A percentile compares a stretch with the other conserved stretches of the same genome.
Conservation (phyloP, 2,113 vertebrate species). For the Recurvirostra avosetta region DNA sequence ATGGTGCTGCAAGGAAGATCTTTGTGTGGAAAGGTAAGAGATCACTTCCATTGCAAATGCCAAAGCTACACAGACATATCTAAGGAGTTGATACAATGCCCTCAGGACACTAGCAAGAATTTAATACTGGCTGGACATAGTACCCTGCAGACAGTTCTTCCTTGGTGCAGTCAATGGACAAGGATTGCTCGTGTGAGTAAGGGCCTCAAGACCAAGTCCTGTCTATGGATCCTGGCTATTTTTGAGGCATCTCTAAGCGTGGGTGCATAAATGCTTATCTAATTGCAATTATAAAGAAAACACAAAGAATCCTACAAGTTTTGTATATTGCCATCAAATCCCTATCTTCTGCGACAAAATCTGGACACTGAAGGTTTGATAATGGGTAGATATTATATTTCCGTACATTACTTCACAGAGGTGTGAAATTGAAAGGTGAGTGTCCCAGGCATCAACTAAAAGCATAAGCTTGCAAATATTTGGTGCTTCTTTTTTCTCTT, state of each 20-base stretch:
- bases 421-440: neutral
- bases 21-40: slow-evolving; percentile 92
- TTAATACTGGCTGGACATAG: neutral
- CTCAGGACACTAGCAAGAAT: neutral
- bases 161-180: rapidly evolving
- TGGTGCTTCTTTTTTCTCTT: neutral
- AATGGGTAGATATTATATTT: neutral
- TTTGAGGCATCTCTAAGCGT: neutral
- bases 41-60: neutral
- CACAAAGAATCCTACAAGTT: neutral
- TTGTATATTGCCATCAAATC: neutral
- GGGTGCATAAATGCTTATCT: neutral
- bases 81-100: neutral
- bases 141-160: neutral
- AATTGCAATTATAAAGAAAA: neutral
- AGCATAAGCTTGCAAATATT: neutral
- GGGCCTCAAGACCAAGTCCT: neutral
- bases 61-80: neutral
- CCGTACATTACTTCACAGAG: neutral
- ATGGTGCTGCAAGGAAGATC: slow-evolving; percentile 82
- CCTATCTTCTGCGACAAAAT: neutral
- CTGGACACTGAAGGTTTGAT: neutral
- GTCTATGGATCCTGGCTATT: neutral
- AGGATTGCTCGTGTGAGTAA: neutral
- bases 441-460: neutral